Evolutionary conservation across 2,888 invertebrate species (phyloP), one percentile per base, ranked within the genome.

Genomic region (Chymomyza caudatula): DNA sequence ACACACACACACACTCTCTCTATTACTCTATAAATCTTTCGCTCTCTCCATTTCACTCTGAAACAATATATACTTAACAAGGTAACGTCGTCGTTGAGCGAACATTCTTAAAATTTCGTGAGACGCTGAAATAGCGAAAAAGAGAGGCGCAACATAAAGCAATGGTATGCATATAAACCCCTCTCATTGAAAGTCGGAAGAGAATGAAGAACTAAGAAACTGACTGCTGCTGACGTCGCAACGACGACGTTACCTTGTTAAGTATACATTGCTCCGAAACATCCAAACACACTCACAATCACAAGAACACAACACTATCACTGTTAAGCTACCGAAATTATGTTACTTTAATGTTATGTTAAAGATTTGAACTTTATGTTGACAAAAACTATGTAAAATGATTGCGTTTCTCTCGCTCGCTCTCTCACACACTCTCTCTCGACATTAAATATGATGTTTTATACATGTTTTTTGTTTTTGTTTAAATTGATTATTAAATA

Each of bases 321-420:
- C 51, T 78, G 64, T 79, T 83, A 76, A 80, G 73, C 73, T 81
- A 80, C 70, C 70, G 57, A 83, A 80, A 80, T 78, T 82, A 69
- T 76, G 73, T 81, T 83, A 72, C 67, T 62, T 77, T 74, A 79
- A 77, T 74, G 78, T 83, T 83, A 65, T 75, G 65, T 83, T 76
- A 66, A 67, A 68, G 17, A 72, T 71, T 76, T 66, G 60, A 74
- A 53, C 67, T 66, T 69, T 74, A 67, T 77, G 72, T 73, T 77
- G 65, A 75, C 63, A 64, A 74, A 57, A 57, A 65, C 79, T 84
- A 67, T 81, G 84, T 81, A 78, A 42, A 73, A 70, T 58, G 49
- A 67, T 69, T 44, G 43, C 60, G 44, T 54, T 5, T 54, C 44
- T 81, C 61, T 73, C 68, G 68, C 55, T 63, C 63, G n/a, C n/a